Percentiles rank a stretch among this genome's conserved stretches.
phyloP scores from a whole-genome alignment of 2,888 invertebrate species.

The Arge pagana region DNA sequence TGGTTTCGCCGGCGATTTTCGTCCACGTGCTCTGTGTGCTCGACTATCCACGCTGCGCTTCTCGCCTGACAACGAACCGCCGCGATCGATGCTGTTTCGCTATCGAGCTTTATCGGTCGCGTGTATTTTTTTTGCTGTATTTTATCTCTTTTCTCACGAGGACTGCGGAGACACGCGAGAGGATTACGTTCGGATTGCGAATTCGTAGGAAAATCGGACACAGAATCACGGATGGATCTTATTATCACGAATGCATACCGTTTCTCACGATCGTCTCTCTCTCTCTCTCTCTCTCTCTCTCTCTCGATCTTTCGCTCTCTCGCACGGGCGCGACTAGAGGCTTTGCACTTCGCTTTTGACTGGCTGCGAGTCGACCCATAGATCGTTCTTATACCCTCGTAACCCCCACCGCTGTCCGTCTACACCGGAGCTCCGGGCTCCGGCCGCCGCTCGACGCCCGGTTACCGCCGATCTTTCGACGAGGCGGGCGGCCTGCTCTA shows the following conservation, averaged over 20 bases:
- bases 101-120: too few species aligned
- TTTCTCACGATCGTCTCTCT: slow-evolving; percentile 41
- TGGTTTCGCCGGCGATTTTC: too few species aligned
- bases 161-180: too few species aligned
- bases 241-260: too few species aligned
- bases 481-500: slow-evolving; percentile 26
- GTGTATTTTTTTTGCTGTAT: too few species aligned
- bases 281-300: slow-evolving; percentile 53
- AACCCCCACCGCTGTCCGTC: slow-evolving; percentile 47
- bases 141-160: too few species aligned
- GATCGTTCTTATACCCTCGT: slow-evolving; percentile 56
- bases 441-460: not conserved
- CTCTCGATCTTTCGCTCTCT: slow-evolving; percentile 52
- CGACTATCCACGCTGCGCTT: slow-evolving; percentile 37
- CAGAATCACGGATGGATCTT: slow-evolving; percentile 45
- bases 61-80: too few species aligned
- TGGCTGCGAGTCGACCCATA: slow-evolving; percentile 46
- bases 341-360: slow-evolving; percentile 55
- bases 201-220: slow-evolving; percentile 42
- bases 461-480: slow-evolving; percentile 2
- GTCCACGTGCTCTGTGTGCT: slow-evolving; percentile 39
- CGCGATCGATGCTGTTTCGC: too few species aligned
- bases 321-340: slow-evolving; percentile 56
- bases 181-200: too few species aligned
- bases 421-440: slow-evolving; percentile 7